Evolutionary conservation across 1,140 invertebrate species (phyloP), one percentile per base, ranked within the genome.

Genomic region (Brachionus rubens): DNA sequence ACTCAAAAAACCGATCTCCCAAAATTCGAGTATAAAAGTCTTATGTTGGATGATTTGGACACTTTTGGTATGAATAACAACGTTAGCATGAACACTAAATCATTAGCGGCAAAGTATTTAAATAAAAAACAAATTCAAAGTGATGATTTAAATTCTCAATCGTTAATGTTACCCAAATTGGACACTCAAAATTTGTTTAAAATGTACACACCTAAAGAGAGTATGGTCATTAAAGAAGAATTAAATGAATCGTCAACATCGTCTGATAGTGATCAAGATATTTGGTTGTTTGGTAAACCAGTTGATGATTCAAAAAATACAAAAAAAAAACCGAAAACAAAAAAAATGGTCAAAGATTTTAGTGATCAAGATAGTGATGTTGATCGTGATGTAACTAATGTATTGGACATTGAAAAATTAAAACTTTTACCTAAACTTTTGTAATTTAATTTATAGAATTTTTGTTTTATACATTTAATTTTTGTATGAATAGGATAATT

Each of bases 331-430:
- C 19, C 16, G 36, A 1, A 9, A 24, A 1, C 28, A 43, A 65
- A 43, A 65, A 43, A 6, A 19, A 65, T 2, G 19, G 6, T n/a
- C n/a, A 65, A 65, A 43, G 59, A 65, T 65, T 65, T 65, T n/a
- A 65, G 59, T 41, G 59, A 65, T 43, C 59, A 65, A 65, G 59
- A 65, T 26, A 65, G 59, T 16, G 59, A 65, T 43, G 41, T 65
- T 65, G 59, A 65, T 10, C n/a, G 59, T 14, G 59, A 65, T 65
- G 59, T 65, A 43, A 65, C 59, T 46, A 65, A 65, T 28, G 41
- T 65, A 5, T 41, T 65, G 5, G 59, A 65, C 43, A 65, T 65
- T 24, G 19, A 65, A 26, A 65, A 65, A 65, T 41, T 65, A 14
- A 65, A 65, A 24, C 33, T 12, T 30, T 43, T 65, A n/a, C 59